These are phyloP conservation scores for Thalassaphorura encarpata DNA, from an alignment of 1,140 invertebrate species.

Conservation along the genomic window DNA sequence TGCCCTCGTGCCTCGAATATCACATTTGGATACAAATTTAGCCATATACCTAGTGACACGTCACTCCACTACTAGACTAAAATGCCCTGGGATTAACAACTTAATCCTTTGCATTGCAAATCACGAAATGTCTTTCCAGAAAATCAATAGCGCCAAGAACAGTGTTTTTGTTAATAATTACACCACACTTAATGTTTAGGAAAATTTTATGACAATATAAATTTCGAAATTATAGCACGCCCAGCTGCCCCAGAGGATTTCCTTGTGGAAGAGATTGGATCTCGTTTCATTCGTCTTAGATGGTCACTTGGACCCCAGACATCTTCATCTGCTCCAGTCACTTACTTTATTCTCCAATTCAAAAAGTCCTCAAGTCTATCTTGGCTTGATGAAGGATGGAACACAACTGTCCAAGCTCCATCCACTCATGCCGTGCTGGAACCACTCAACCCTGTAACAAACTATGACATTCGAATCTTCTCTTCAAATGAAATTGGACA, in stretches of 20 bases:
- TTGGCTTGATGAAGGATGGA: slow-evolving; percentile 17
- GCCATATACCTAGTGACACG: too few species aligned
- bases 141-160: background rate
- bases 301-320: slow-evolving; percentile 21
- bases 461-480: slow-evolving; percentile 37
- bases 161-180: too few species aligned
- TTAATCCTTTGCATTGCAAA: too few species aligned
- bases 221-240: slow-evolving; percentile 25
- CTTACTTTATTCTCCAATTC: slow-evolving; percentile 30
- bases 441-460: slow-evolving; percentile 36
- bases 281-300: slow-evolving; percentile 25
- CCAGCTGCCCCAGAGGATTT: slow-evolving; percentile 25
- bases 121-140: background rate
- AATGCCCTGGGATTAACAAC: too few species aligned
- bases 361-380: slow-evolving; percentile 16
- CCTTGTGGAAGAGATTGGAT: slow-evolving; percentile 29
- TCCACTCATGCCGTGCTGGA: slow-evolving; percentile 20
- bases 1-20: too few species aligned
- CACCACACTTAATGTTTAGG: too few species aligned
- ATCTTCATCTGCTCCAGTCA: slow-evolving; percentile 17
- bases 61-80: too few species aligned
- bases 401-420: slow-evolving; percentile 24
- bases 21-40: too few species aligned
- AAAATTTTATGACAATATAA: too few species aligned
- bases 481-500: slow-evolving; percentile 40